A percentile compares a stretch with the other conserved stretches of the same genome.
These are phyloP conservation scores for Nomada fucata DNA, from an alignment of 2,888 invertebrate genomes.

Conservation along the genomic window DNA sequence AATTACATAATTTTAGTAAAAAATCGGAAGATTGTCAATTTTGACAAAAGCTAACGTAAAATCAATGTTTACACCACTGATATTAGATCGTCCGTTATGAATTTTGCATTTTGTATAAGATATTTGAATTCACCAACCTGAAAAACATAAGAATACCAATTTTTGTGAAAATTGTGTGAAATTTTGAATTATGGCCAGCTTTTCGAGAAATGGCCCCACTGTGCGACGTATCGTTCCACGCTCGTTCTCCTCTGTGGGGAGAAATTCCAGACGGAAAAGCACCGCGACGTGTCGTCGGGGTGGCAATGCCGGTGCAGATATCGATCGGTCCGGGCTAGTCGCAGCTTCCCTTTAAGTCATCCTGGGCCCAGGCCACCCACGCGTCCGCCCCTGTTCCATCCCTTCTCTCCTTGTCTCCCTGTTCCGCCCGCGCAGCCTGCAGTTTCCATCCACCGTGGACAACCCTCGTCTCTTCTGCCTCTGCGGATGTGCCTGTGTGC, in stretches of 20 bases:
- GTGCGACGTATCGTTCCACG: not conserved
- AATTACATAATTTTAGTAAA: too few species aligned
- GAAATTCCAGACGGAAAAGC: slow-evolving; percentile 44
- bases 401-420: slow-evolving; percentile 8
- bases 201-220: too few species aligned
- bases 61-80: too few species aligned
- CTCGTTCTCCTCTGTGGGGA: not conserved
- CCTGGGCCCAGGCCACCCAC: slow-evolving; percentile 77
- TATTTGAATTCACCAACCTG: too few species aligned
- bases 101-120: too few species aligned
- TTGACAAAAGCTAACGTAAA: too few species aligned
- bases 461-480: slow-evolving; percentile 21
- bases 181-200: too few species aligned
- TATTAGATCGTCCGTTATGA: too few species aligned
- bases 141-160: too few species aligned
- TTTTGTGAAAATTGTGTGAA: too few species aligned
- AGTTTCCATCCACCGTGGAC: slow-evolving; percentile 34
- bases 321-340: slow-evolving; percentile 80
- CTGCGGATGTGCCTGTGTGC: not conserved
- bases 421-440: slow-evolving; percentile 54
- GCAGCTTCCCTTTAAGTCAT: slow-evolving; percentile 83
- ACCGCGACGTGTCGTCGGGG: slow-evolving; percentile 52
- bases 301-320: slow-evolving; percentile 71
- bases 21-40: too few species aligned
- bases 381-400: slow-evolving; percentile 64